phyloP scores from a whole-genome alignment of 1,140 invertebrate genomes.

The Bombus waltoni region DNA sequence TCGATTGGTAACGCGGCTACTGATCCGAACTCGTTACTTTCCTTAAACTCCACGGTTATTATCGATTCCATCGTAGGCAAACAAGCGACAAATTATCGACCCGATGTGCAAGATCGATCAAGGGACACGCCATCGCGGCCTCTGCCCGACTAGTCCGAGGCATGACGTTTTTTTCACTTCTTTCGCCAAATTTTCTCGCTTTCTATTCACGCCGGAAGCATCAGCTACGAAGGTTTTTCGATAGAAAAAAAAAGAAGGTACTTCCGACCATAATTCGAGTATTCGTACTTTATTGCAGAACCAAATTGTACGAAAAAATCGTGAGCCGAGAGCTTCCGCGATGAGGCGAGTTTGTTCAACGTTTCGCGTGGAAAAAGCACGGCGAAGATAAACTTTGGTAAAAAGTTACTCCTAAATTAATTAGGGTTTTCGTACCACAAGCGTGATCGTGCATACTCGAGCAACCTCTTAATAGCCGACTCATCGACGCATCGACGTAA shows the following conservation, averaged over 20 bases:
- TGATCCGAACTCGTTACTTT: slow-evolving; percentile 16
- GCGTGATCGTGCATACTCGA: slow-evolving; percentile 31
- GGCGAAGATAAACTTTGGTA: slow-evolving; percentile 8
- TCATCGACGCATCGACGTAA: no score
- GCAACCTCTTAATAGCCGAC: neutral
- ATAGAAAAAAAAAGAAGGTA: neutral
- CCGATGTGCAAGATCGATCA: slow-evolving; percentile 17
- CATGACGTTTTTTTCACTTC: neutral
- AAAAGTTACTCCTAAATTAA: slow-evolving; percentile 44
- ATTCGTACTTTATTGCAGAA: slow-evolving; percentile 56
- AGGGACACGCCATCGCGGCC: neutral
- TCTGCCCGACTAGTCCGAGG: neutral
- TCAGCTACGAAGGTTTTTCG: neutral
- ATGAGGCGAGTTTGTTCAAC: slow-evolving; percentile 50
- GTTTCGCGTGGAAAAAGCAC: neutral
- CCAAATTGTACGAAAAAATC: neutral
- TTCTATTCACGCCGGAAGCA: neutral
- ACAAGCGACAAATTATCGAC: slow-evolving; percentile 24
- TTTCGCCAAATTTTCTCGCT: neutral
- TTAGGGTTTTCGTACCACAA: slow-evolving; percentile 40
- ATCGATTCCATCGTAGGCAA: slow-evolving; percentile 51
- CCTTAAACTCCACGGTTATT: slow-evolving; percentile 1
- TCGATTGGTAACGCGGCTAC: slow-evolving; percentile 44
- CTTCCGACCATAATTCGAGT: slow-evolving; percentile 31
- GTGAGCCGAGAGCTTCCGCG: neutral